Evolutionary conservation across 2,888 invertebrate species (phyloP).

Genomic region (Parnassius orleans): DNA sequence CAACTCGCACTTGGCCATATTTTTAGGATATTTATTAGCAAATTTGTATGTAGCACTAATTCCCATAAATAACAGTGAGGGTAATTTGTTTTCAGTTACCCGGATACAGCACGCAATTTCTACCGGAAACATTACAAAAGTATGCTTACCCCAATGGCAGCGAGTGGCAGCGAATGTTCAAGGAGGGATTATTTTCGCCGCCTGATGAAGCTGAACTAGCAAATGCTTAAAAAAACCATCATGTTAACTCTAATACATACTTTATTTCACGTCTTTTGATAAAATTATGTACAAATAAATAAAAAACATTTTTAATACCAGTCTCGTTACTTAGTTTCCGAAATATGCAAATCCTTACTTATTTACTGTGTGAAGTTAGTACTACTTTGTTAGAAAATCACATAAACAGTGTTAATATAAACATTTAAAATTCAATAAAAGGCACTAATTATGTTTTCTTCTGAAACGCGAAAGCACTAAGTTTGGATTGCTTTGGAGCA

Average conservation of each 20-base stretch:
- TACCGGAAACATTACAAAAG: conserved; percentile 83
- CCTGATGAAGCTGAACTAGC: conserved; percentile 73
- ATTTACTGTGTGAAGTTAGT: no score
- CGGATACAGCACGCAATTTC: conserved; percentile 92
- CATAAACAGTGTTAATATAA: no score
- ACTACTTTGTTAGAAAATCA: no score
- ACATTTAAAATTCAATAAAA: background rate
- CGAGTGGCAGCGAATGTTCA: conserved; percentile 87
- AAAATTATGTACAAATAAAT: conserved; percentile 9
- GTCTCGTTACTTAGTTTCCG: conserved; percentile 12
- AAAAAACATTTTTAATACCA: background rate
- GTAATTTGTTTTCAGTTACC: conserved; percentile 77
- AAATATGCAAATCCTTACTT: no score
- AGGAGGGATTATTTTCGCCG: conserved; percentile 79
- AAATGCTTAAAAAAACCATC: conserved; percentile 41
- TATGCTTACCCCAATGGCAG: conserved; percentile 89
- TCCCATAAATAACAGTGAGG: background rate
- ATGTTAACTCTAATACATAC: background rate
- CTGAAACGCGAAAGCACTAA: conserved; percentile 72
- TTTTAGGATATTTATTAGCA: no score
- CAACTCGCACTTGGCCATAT: no score
- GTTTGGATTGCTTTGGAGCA: conserved; percentile 71
- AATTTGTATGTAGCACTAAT: no score
- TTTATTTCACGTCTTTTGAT: background rate
- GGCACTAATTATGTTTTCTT: conserved; percentile 43